Conservation (phyloP, 2,113 vertebrate species). For the Tragulus kanchil region DNA sequence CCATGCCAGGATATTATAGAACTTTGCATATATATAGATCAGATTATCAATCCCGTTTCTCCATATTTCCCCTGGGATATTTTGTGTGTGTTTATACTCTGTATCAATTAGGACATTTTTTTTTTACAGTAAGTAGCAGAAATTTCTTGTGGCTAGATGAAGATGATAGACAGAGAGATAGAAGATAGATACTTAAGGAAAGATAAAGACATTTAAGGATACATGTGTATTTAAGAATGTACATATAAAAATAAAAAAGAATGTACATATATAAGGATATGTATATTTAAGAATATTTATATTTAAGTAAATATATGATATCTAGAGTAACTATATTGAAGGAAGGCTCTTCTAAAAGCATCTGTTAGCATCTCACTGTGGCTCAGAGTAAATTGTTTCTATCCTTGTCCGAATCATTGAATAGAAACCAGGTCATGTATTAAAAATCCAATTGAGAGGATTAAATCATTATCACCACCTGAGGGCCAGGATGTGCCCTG, state of each 20-base stretch:
- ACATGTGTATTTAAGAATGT: not conserved
- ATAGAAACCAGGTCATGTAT: not conserved
- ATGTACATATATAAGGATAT: not conserved
- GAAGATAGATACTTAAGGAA: not conserved
- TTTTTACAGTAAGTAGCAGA: not conserved
- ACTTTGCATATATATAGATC: not conserved
- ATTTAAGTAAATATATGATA: not conserved
- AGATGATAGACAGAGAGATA: not conserved
- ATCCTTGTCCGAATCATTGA: not conserved
- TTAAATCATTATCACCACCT: not conserved
- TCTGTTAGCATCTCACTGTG: not conserved
- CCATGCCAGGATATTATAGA: not conserved
- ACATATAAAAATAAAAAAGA: too few relatives aligned
- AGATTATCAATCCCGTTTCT: not conserved
- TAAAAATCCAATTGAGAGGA: not conserved
- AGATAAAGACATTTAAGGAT: not conserved
- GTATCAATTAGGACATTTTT: not conserved
- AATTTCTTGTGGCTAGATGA: not conserved
- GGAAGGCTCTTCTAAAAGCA: not conserved
- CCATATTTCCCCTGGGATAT: not conserved
- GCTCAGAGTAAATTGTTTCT: not conserved
- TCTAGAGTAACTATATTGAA: not conserved
- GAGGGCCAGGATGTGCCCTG: not conserved
- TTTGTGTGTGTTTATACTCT: not conserved
- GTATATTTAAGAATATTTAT: not conserved